Percentiles rank a stretch among this genome's conserved stretches.
These are phyloP conservation scores for Tetraneura akinire DNA, from an alignment of 1,140 invertebrate genomes.

Conservation along the genomic window DNA sequence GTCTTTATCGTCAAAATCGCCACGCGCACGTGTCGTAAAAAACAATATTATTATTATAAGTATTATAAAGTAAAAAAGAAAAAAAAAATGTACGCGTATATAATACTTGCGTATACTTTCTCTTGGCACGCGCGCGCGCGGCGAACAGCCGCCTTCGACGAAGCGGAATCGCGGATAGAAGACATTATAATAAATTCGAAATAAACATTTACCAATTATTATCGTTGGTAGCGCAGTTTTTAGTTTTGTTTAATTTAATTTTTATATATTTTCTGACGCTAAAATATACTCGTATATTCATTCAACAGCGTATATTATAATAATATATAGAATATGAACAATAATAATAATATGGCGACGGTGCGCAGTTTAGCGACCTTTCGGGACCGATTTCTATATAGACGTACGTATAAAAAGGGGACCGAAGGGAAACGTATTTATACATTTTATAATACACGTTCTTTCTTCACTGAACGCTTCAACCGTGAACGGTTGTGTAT, in stretches of 20 bases:
- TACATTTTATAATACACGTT: too few relatives aligned
- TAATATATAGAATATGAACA: background rate
- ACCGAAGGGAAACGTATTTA: constrained; percentile 17
- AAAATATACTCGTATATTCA: too few relatives aligned
- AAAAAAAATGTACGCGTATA: too few relatives aligned
- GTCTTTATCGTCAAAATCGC: too few relatives aligned
- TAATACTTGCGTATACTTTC: too few relatives aligned
- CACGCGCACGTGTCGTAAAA: too few relatives aligned
- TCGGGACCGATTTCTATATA: constrained; percentile 20
- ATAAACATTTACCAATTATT: constrained; percentile 33
- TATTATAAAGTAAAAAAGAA: too few relatives aligned
- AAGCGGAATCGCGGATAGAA: too few relatives aligned
- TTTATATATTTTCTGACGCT: background rate
- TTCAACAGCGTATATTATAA: background rate
- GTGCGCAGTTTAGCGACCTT: constrained; percentile 19
- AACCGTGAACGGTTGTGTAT: constrained; percentile 22
- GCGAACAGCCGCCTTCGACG: too few relatives aligned
- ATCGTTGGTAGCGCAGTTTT: background rate
- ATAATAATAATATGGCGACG: background rate
- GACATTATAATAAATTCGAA: background rate
- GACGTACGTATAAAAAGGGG: background rate
- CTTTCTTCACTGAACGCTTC: constrained; percentile 34
- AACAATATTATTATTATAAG: too few relatives aligned
- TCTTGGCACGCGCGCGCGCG: too few relatives aligned
- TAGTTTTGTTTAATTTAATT: background rate